Conservation (phyloP, 2,113 vertebrate genomes). For the Todiramphus chloris region DNA sequence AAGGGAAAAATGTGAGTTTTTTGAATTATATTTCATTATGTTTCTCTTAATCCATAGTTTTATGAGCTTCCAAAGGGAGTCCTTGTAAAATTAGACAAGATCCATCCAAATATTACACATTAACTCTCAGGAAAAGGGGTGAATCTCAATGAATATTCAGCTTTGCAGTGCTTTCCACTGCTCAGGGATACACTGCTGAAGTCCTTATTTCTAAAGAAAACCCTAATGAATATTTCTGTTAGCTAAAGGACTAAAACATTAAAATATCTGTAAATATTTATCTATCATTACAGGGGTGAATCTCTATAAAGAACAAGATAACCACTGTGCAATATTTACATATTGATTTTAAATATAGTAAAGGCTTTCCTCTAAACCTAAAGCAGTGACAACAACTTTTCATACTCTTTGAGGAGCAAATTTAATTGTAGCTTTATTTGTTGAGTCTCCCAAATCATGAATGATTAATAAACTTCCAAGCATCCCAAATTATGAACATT, state of each 20-base stretch:
- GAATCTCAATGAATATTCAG: background rate
- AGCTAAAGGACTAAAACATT: background rate
- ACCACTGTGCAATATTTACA: background rate
- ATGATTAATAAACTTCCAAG: background rate
- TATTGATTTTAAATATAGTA: background rate
- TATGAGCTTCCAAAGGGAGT: background rate
- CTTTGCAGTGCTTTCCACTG: background rate
- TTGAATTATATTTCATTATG: background rate
- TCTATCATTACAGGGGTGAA: background rate
- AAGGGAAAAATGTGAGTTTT: background rate
- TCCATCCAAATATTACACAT: background rate
- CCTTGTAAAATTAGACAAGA: background rate
- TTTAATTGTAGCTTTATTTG: background rate
- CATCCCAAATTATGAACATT: background rate
- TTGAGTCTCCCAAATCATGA: background rate
- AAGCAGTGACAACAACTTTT: background rate
- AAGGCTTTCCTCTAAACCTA: background rate
- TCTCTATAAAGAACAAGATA: background rate
- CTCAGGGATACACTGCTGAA: background rate
- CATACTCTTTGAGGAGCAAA: background rate
- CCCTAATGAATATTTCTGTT: background rate
- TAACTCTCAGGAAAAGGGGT: background rate
- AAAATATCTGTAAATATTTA: conserved; percentile 23
- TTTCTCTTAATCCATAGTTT: background rate
- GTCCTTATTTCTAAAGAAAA: background rate